Evolutionary conservation across 2,113 vertebrate genomes (phyloP).

Genomic region (Gobiocypris rarus): DNA sequence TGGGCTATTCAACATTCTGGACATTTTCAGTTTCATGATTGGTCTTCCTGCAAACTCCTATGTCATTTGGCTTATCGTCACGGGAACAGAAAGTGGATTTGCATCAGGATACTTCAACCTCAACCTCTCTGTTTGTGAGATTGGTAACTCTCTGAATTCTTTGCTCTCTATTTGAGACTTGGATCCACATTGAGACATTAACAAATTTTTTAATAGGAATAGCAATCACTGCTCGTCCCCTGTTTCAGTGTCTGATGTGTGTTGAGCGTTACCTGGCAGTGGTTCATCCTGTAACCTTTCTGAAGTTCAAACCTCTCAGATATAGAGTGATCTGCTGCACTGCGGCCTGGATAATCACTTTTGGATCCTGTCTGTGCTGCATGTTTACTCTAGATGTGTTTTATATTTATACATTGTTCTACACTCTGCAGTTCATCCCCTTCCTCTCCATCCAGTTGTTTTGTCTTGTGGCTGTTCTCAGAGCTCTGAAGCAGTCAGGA

Average conservation of each 20-base stretch:
- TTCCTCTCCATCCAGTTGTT: background rate
- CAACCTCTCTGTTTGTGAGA: slow-evolving; percentile 10
- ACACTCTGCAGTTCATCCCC: background rate
- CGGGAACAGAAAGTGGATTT: background rate
- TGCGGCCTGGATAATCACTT: background rate
- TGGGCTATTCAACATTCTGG: background rate
- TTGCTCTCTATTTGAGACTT: background rate
- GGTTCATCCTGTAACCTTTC: too few species aligned
- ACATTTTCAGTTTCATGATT: background rate
- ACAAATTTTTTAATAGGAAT: background rate
- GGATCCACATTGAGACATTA: background rate
- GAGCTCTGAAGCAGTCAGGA: background rate
- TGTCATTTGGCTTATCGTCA: background rate
- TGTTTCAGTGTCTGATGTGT: too few species aligned
- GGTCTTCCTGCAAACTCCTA: background rate
- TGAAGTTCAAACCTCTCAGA: too few species aligned
- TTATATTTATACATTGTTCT: background rate
- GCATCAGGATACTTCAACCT: background rate
- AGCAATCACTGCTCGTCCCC: slow-evolving; percentile 2
- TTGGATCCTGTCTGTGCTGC: background rate
- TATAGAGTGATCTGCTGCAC: too few species aligned
- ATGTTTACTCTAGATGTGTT: background rate
- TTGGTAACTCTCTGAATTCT: background rate
- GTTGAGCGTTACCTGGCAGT: too few species aligned
- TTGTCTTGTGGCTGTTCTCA: background rate